Conservation (phyloP, 1,140 invertebrate species). For the Aphis craccivora region DNA sequence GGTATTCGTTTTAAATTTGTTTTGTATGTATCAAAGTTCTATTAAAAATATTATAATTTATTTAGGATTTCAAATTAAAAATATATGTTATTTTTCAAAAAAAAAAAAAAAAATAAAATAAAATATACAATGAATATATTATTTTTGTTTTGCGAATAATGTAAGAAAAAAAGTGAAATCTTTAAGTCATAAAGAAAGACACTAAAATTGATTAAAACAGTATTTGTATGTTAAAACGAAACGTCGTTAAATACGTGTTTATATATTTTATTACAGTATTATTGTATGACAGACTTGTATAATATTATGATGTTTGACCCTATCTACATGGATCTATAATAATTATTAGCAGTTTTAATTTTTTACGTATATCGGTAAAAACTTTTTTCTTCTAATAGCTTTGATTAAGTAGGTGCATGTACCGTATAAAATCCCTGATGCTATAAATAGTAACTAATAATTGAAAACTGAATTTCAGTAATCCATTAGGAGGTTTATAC, state of each 20-base stretch:
- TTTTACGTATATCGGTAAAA: neutral
- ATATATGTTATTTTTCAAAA: too few relatives aligned
- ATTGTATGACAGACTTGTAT: neutral
- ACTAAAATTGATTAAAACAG: too few relatives aligned
- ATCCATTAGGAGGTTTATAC: neutral
- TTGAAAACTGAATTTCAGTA: neutral
- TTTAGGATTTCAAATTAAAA: too few relatives aligned
- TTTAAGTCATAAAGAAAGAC: neutral
- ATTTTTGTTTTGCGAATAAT: too few relatives aligned
- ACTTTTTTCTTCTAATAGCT: neutral
- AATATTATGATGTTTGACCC: neutral
- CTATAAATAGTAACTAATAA: neutral
- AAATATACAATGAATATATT: too few relatives aligned
- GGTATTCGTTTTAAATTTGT: too few relatives aligned
- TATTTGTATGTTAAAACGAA: too few relatives aligned
- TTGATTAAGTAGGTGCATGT: neutral
- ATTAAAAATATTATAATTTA: too few relatives aligned
- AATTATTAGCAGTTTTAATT: neutral
- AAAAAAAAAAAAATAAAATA: too few relatives aligned
- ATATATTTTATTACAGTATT: neutral
- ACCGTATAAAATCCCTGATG: too few relatives aligned
- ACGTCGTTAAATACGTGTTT: too few relatives aligned
- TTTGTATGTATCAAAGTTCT: too few relatives aligned
- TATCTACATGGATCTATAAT: neutral
- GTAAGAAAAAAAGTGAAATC: neutral